Conservation (phyloP, 1,140 invertebrate species). For the Cyclina sinensis region DNA sequence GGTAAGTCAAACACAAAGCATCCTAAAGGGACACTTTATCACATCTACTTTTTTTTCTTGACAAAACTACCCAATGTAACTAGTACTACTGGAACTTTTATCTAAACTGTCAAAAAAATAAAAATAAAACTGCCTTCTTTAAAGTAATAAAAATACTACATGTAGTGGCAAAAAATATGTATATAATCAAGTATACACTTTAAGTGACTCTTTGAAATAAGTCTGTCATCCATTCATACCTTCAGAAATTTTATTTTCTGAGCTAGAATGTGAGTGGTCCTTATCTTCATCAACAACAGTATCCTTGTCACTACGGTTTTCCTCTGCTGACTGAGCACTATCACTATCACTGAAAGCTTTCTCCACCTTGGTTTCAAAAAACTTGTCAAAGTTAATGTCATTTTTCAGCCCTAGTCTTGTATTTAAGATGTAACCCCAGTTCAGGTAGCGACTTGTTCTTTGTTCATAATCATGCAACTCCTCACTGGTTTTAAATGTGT, state of each 20-base stretch:
- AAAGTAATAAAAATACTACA: too few relatives aligned
- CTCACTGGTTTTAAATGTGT: neutral
- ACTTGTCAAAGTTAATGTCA: neutral
- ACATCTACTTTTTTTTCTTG: too few relatives aligned
- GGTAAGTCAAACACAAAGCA: too few relatives aligned
- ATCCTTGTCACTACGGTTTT: neutral
- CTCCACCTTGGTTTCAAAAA: neutral
- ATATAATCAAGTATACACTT: too few relatives aligned
- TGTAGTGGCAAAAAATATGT: too few relatives aligned
- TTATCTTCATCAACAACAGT: neutral
- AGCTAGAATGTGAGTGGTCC: neutral
- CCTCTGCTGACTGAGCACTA: too few relatives aligned
- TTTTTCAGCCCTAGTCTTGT: neutral
- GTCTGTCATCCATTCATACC: neutral
- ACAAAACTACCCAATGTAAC: too few relatives aligned
- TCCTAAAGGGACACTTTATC: too few relatives aligned
- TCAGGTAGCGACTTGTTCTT: slow-evolving; percentile 31
- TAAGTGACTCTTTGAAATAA: too few relatives aligned
- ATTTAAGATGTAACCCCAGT: slow-evolving; percentile 9
- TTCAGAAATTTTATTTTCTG: neutral
- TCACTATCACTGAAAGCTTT: neutral
- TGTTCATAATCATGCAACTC: slow-evolving; percentile 30
- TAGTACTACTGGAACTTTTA: too few relatives aligned
- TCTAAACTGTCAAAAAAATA: too few relatives aligned
- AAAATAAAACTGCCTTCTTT: too few relatives aligned